Evolutionary conservation across 23 tunicate species (phyloP).

Genomic region (Botrylloides violaceus): DNA sequence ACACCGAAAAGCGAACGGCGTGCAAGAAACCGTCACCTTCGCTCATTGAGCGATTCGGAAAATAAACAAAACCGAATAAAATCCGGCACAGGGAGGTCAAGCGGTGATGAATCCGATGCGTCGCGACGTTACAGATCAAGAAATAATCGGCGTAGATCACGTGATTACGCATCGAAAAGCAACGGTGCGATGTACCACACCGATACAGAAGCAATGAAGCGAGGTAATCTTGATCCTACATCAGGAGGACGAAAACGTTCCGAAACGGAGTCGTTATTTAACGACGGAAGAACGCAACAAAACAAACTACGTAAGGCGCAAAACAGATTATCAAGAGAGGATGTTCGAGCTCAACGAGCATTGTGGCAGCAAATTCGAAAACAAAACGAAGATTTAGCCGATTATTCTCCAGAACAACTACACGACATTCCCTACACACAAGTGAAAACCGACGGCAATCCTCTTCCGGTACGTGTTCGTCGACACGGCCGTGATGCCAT

Average conservation of each 20-base stretch:
- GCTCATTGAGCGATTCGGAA: conserved; percentile 79
- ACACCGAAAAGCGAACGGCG: conserved; percentile 90
- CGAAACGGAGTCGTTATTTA: conserved; percentile 20
- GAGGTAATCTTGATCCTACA: not conserved
- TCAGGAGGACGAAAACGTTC: conserved; percentile 10
- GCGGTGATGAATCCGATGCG: conserved; percentile 94
- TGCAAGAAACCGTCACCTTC: conserved; percentile 62
- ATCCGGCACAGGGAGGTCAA: conserved; percentile 73
- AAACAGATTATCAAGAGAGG: conserved; percentile 61
- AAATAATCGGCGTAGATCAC: conserved; percentile 26
- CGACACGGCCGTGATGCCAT: conserved; percentile 25
- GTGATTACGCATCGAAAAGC: conserved; percentile 20
- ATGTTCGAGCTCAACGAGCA: conserved; percentile 49
- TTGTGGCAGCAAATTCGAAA: conserved; percentile 75
- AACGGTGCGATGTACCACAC: conserved; percentile 42
- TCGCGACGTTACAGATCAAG: conserved; percentile 64
- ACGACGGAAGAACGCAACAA: conserved; percentile 5
- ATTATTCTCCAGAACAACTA: conserved; percentile 25
- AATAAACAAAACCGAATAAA: conserved; percentile 43
- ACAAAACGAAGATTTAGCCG: conserved; percentile 17
- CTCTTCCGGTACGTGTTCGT: conserved; percentile 35
- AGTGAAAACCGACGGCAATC: conserved; percentile 55
- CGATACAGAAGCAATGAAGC: conserved; percentile 68
- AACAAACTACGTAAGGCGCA: conserved; percentile 18
- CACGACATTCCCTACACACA: conserved; percentile 76